Base-by-base conservation (phyloP, 2,113 vertebrate genomes). In the Aptenodytes patagonicus region DNA sequence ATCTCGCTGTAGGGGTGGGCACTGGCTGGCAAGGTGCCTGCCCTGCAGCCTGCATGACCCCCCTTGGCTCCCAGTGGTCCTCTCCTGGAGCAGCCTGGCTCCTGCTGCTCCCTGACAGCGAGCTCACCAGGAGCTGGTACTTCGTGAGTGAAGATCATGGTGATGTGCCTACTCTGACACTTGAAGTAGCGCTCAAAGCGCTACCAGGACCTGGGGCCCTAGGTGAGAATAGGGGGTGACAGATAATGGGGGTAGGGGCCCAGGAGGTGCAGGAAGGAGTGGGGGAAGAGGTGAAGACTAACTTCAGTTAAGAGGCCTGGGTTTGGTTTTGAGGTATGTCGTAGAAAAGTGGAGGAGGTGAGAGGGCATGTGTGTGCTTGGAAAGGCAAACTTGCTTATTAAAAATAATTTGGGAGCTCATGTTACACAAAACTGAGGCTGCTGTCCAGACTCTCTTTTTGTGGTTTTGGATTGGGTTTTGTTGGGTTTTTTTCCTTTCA, bases 111-210 rank as follows among this genome's bases (percentile, higher is more conserved):
- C 24, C 36, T 15, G 18, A 49, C 47, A 81, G 28, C 7, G 2
- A 65, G 24, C 38, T 47, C 29, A 21, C 2, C 1, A 40, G 22
- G 55, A 62, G 62, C 70, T 17, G 36, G 7, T 36, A 17, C 57
- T 47, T 16, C 0, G 0, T 6, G 7, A 42, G 64, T 49, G 26
- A 9, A 29, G 66, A 14, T 28, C 25, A 3, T 2, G 13, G 38
- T 54, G 34, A 60, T 36, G 28, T 13, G 17, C 36, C 34, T 47
- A 10, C 31, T 54, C 20, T 29, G 58, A 66, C 0, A 1, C 44
- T 60, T 87, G 21, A 26, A 36, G 13, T 29, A 21, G 38, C 5
- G 21, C 25, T 64, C 11, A 14, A 29, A 52, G 46, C 0, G 0
- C 49, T 57, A 31, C 21, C 38, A 36, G 49, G 61, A 25, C 5